phyloP scores from a whole-genome alignment of 2,113 vertebrate species.

The Rousettus leschenaultii region DNA sequence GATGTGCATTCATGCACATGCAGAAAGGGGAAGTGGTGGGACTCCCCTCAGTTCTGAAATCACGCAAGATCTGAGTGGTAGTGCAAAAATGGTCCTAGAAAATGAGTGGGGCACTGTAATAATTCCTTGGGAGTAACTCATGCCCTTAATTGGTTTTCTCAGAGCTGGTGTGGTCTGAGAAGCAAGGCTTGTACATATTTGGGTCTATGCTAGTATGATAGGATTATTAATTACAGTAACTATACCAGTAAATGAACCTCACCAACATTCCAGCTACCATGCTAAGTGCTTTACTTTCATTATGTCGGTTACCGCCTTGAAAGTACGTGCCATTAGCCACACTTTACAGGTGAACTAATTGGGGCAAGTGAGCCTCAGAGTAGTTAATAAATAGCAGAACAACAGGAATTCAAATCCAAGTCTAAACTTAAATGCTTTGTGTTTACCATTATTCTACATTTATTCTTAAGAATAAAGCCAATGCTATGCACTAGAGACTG shows the following conservation, averaged over 20 bases:
- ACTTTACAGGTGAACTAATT: background rate
- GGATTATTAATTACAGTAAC: background rate
- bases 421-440: background rate
- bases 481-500: background rate
- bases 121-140: background rate
- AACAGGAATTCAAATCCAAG: background rate
- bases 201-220: background rate
- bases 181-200: background rate
- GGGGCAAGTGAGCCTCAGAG: background rate
- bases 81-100: background rate
- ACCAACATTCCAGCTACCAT: background rate
- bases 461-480: background rate
- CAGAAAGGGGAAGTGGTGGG: background rate
- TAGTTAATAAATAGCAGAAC: background rate
- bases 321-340: background rate
- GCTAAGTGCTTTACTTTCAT: background rate
- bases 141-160: background rate
- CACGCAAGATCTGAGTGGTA: background rate
- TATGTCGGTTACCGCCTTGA: background rate
- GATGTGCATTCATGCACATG: accelerated
- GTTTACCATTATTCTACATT: background rate
- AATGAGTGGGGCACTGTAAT: background rate
- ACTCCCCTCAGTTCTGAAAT: background rate
- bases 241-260: background rate
- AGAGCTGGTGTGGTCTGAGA: background rate